Percentiles rank a stretch among this genome's conserved stretches.
phyloP scores from a whole-genome alignment of 2,113 vertebrate genomes.

The Leptodactylus fuscus region DNA sequence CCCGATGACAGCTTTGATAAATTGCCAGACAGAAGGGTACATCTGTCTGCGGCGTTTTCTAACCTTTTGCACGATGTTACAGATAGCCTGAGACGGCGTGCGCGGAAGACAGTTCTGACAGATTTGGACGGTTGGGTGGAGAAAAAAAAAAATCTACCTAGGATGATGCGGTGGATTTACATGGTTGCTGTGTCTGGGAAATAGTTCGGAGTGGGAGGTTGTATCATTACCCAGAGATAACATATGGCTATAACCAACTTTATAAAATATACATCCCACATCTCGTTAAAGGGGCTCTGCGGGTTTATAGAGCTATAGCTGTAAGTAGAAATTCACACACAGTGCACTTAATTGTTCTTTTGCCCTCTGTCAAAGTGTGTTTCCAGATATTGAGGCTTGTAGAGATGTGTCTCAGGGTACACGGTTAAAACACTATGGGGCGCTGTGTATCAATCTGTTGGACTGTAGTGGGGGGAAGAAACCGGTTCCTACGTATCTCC shows the following conservation, averaged over 20 bases:
- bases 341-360: too few species aligned
- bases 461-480: too few species aligned
- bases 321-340: neutral
- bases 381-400: too few species aligned
- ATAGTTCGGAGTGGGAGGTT: conserved; percentile 25
- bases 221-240: conserved; percentile 16
- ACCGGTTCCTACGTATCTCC: too few species aligned
- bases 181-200: neutral
- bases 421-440: too few species aligned
- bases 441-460: too few species aligned
- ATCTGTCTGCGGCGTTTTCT: conserved; percentile 35
- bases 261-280: conserved; percentile 1
- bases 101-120: neutral
- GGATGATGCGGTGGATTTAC: neutral
- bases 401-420: too few species aligned
- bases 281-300: neutral
- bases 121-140: neutral
- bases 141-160: neutral
- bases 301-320: neutral
- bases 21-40: neutral
- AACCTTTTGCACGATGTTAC: conserved; percentile 56
- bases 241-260: conserved; percentile 11
- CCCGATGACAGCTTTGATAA: neutral
- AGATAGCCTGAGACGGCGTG: conserved; percentile 45
- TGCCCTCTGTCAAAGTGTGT: too few species aligned